Evolutionary conservation across 2,113 vertebrate species (phyloP).

Genomic region (Notothenia coriiceps): DNA sequence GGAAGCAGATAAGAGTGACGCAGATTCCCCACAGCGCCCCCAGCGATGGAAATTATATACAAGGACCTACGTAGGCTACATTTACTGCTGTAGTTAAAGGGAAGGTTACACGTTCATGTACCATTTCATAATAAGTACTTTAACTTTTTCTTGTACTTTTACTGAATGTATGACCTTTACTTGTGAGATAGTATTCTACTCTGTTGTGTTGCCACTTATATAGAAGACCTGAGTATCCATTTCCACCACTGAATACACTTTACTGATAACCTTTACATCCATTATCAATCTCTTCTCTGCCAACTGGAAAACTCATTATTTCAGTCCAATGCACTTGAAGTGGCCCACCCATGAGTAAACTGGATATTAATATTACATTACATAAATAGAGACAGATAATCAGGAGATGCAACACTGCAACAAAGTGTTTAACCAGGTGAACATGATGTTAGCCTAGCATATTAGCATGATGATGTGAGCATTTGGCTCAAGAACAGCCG

Average conservation of each 20-base stretch:
- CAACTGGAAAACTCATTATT: too few species aligned
- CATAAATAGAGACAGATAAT: not conserved
- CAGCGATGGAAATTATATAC: not conserved
- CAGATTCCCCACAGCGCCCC: constrained; percentile 57
- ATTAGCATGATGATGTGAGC: not conserved
- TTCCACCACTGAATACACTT: not conserved
- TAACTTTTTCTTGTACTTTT: too few species aligned
- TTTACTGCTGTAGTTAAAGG: too few species aligned
- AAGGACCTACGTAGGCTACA: too few species aligned
- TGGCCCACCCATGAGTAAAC: too few species aligned
- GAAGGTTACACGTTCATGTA: too few species aligned
- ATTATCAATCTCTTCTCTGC: too few species aligned
- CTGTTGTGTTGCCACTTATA: not conserved
- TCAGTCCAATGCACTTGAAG: too few species aligned
- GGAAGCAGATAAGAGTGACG: not conserved
- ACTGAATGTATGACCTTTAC: too few species aligned
- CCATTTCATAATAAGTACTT: too few species aligned
- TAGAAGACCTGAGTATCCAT: not conserved
- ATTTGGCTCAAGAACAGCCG: not conserved
- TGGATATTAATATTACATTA: too few species aligned
- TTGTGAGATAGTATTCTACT: too few species aligned
- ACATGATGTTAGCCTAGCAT: not conserved
- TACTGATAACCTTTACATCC: not conserved
- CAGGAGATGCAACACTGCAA: not conserved
- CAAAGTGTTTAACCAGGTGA: not conserved